These are phyloP conservation scores for Caenorhabditis inopinata DNA, from an alignment of 1,140 invertebrate genomes.

Conservation along the genomic window DNA sequence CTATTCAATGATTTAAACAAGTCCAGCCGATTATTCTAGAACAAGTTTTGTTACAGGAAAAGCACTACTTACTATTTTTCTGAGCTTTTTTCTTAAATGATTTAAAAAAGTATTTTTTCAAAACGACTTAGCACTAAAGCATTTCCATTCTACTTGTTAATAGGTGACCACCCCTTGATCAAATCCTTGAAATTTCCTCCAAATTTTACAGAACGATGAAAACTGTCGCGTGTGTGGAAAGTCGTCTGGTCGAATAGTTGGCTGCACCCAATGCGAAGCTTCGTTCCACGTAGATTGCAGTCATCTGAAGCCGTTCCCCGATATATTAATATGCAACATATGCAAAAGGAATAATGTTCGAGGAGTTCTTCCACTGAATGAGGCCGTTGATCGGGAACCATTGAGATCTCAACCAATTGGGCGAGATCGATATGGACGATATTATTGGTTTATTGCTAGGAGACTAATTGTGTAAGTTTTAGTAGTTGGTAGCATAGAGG, in stretches of 20 bases:
- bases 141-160: too few species aligned
- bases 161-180: too few species aligned
- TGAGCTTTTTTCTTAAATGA: too few species aligned
- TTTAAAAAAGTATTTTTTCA: too few species aligned
- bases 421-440: constrained; percentile 43
- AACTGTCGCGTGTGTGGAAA: constrained; percentile 38
- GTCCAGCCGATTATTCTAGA: too few species aligned
- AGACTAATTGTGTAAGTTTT: constrained; percentile 45
- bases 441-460: constrained; percentile 47
- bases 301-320: background rate
- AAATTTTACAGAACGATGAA: constrained; percentile 43
- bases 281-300: constrained; percentile 29
- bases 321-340: constrained; percentile 10
- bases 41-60: too few species aligned
- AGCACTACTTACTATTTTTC: too few species aligned
- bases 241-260: background rate
- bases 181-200: too few species aligned
- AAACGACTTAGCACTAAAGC: too few species aligned
- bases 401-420: constrained; percentile 46
- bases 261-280: constrained; percentile 36
- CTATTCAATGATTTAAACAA: too few species aligned
- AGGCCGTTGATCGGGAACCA: background rate
- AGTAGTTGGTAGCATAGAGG: background rate
- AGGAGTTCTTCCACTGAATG: constrained; percentile 26
- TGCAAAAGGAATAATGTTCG: constrained; percentile 26